Percentiles rank a stretch among this genome's conserved stretches.
Conservation (phyloP, 2,797 vertebrate genomes). For the Darevskia nairensis region DNA sequence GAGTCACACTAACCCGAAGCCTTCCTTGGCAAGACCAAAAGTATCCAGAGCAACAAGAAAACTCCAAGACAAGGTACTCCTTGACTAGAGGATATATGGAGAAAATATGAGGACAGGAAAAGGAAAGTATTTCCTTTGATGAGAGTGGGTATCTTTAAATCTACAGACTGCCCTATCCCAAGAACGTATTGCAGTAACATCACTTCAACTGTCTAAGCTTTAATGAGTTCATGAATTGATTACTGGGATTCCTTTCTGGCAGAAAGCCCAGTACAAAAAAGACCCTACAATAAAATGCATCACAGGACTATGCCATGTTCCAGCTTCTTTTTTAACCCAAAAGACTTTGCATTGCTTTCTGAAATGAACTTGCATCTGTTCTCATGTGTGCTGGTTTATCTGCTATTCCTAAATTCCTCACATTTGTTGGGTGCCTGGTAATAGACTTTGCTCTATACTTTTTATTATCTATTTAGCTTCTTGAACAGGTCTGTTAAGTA, state of each 20-base stretch:
- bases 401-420: slow-evolving; percentile 2
- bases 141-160: background rate
- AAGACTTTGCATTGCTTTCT: background rate
- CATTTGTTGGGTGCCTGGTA: background rate
- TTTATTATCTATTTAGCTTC: background rate
- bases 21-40: background rate
- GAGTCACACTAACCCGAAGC: background rate
- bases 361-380: slow-evolving; percentile 3
- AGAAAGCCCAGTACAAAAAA: slow-evolving; percentile 47
- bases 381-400: background rate
- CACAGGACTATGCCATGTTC: background rate
- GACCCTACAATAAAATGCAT: background rate
- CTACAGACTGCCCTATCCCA: background rate
- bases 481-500: background rate
- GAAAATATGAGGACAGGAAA: background rate
- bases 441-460: too few species aligned
- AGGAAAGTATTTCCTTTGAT: too few species aligned
- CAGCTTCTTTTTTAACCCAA: background rate
- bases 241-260: slow-evolving; percentile 62
- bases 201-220: slow-evolving; percentile 19
- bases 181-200: slow-evolving; percentile 12
- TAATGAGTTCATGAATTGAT: slow-evolving; percentile 59
- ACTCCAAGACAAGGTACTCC: background rate
- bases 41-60: background rate
- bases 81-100: background rate